Conservation (phyloP, 2,113 vertebrate genomes). For the Caloenas nicobarica region DNA sequence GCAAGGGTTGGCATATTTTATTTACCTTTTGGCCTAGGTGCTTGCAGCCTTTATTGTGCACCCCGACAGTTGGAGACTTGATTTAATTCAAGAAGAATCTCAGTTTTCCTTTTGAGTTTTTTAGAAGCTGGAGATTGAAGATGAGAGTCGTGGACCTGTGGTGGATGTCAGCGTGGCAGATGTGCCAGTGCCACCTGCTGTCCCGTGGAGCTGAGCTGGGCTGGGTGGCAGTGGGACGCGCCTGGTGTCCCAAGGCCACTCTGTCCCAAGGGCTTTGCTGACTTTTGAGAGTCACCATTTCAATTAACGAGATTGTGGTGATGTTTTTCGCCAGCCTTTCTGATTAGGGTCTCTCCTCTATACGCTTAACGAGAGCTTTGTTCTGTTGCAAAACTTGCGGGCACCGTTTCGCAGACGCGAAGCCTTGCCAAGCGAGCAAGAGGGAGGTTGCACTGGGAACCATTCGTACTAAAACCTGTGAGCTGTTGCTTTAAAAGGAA, state of each 20-base stretch:
- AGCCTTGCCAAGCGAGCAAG: background rate
- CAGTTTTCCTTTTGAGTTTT: background rate
- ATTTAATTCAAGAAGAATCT: background rate
- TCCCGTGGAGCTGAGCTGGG: background rate
- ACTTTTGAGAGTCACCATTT: background rate
- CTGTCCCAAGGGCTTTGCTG: fast-evolving
- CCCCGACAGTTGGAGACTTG: background rate
- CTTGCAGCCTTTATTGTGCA: background rate
- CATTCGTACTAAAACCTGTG: slow-evolving; percentile 58
- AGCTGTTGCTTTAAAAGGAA: slow-evolving; percentile 82
- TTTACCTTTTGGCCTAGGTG: background rate
- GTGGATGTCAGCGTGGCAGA: background rate
- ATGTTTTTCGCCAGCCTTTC: fast-evolving
- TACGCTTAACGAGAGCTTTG: fast-evolving
- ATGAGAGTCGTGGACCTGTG: fast-evolving
- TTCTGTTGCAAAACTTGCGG: fast-evolving
- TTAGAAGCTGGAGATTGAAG: background rate
- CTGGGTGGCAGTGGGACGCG: fast-evolving
- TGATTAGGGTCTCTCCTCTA: background rate
- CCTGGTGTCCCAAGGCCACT: background rate
- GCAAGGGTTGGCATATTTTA: background rate
- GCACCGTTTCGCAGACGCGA: fast-evolving
- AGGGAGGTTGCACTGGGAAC: slow-evolving; percentile 7
- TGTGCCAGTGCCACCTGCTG: background rate
- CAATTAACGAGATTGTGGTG: fast-evolving